Evolutionary conservation across 2,113 vertebrate genomes (phyloP).

Genomic region (Ageneiosus marmoratus): DNA sequence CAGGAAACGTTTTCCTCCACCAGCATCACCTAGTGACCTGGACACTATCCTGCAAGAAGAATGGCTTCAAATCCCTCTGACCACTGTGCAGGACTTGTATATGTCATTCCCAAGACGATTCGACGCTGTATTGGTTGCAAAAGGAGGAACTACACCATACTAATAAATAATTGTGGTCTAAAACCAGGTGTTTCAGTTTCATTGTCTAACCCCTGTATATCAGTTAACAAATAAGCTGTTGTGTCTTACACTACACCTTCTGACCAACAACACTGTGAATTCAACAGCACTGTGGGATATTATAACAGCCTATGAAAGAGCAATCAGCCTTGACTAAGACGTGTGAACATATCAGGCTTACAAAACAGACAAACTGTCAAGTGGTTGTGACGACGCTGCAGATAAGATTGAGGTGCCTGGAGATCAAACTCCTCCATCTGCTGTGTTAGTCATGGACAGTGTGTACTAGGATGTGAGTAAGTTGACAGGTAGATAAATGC

Average conservation of each 20-base stretch:
- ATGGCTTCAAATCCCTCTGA: no score
- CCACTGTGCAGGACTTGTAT: no score
- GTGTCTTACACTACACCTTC: background rate
- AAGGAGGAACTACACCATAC: no score
- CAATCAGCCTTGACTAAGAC: background rate
- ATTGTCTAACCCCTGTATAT: no score
- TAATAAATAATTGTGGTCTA: no score
- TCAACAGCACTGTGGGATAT: background rate
- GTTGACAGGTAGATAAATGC: slow-evolving; percentile 21
- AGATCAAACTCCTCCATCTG: slow-evolving; percentile 1
- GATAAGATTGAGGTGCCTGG: background rate
- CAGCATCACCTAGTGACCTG: no score
- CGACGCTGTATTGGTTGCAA: no score
- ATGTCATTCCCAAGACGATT: no score
- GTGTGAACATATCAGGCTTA: background rate
- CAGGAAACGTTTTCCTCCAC: no score
- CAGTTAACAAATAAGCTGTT: no score
- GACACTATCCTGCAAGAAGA: no score
- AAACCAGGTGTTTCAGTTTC: no score
- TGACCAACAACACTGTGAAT: background rate
- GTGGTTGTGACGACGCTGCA: background rate
- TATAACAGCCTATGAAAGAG: background rate
- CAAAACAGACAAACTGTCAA: background rate
- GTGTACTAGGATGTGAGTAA: background rate
- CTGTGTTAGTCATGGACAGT: slow-evolving; percentile 10